Evolutionary conservation across 92 coral and sea anemone genomes (phyloP), one percentile per base, ranked within the genome.

Genomic region (Micromussa lordhowensis): DNA sequence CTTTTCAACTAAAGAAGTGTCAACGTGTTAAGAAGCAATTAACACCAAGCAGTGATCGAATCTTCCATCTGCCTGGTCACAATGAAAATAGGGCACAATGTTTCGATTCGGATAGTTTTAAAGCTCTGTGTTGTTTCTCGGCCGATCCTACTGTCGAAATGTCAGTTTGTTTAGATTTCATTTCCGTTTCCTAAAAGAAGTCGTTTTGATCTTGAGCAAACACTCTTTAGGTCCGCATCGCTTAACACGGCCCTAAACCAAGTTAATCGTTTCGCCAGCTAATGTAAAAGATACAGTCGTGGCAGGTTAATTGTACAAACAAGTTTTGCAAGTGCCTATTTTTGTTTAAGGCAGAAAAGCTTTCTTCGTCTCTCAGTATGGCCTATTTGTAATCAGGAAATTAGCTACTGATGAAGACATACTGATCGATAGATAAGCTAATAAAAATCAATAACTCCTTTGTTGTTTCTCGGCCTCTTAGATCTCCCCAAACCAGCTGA

Each of bases 141-240:
- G 69, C 77, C 44, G 71, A 40, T 77, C 44, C 86, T 54, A 61
- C 82, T 87, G 94, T 91, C 79, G 51, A 77, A 75, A 40, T 40
- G 85, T 64, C 88, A 85, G 75, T 81, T 82, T 70, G 64, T 91
- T 82, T 82, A 86, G n/a, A 57, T 83, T 83, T 77, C 85, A 78
- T 91, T 91, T 77, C 88, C 86, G 86, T 71, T 57, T 54, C 68
- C n/a, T 86, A 88, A 83, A 64, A 86, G 79, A 91, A 91, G 74
- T 78, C 70, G 71, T 55, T 73, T 88, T 88, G n/a, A 63, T 85
- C 83, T 85, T 61, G 64, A 85, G 26, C 88, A 85, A 59, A 76
- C 82, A 75, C 74, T 58, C 32, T 76, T 30, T 66, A 24, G 61
- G 29, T 36, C 61, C 36, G 76, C 61, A 38, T 40, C 81, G 82